phyloP scores from a whole-genome alignment of 2,797 vertebrate species.

The Chloroceryle amazona region DNA sequence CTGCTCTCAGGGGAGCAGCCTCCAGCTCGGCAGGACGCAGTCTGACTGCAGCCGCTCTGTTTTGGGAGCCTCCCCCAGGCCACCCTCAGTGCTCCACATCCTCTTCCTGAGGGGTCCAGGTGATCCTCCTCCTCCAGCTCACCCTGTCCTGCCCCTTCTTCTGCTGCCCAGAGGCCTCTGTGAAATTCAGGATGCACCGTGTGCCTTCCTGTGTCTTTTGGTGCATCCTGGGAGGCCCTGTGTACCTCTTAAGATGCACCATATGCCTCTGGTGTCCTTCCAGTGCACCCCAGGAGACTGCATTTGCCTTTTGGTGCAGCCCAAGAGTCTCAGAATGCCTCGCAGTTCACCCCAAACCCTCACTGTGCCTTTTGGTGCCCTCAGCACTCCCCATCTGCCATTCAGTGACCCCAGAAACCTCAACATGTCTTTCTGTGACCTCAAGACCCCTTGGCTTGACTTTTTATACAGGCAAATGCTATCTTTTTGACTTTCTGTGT shows the following conservation, averaged over 20 bases:
- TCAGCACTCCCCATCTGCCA: neutral
- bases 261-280: neutral
- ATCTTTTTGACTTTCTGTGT: neutral
- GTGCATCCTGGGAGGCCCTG: neutral
- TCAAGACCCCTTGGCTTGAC: neutral
- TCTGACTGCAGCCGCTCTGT: neutral
- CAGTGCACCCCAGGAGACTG: neutral
- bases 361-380: neutral
- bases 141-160: neutral
- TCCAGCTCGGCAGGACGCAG: neutral
- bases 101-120: neutral
- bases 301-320: neutral
- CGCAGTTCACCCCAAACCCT: neutral
- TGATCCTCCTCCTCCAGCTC: neutral
- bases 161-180: neutral
- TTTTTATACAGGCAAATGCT: neutral
- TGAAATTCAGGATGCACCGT: accelerated
- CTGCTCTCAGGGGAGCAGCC: accelerated
- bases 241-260: neutral
- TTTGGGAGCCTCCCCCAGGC: neutral
- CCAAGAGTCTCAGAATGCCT: neutral
- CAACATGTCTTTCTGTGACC: accelerated
- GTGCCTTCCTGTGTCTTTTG: neutral
- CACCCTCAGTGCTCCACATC: neutral
- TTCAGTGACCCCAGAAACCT: neutral